Conservation (phyloP, 2,888 invertebrate species). For the Deilephila porcellus region DNA sequence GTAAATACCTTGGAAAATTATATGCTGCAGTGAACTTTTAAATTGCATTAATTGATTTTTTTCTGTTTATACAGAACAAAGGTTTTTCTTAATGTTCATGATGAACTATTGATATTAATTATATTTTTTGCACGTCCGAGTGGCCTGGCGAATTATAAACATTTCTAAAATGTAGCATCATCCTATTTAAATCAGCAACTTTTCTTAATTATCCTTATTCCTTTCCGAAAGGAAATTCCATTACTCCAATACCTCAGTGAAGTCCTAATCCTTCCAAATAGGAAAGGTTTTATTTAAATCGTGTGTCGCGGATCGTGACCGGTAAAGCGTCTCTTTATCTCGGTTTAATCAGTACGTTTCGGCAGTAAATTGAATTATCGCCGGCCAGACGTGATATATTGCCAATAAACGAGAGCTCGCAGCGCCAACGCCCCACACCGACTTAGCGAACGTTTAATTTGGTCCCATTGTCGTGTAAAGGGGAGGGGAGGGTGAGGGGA, state of each 20-base stretch:
- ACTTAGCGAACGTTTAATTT: slow-evolving; percentile 29
- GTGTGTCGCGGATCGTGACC: neutral
- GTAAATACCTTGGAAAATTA: too few relatives aligned
- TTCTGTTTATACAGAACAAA: too few relatives aligned
- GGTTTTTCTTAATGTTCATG: too few relatives aligned
- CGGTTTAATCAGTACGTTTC: slow-evolving; percentile 32
- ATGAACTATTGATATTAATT: too few relatives aligned
- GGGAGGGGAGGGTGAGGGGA: neutral
- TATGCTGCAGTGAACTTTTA: too few relatives aligned
- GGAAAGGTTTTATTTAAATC: slow-evolving; percentile 19
- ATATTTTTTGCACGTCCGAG: too few relatives aligned
- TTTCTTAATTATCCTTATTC: neutral
- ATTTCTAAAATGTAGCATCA: too few relatives aligned
- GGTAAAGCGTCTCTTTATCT: slow-evolving; percentile 28
- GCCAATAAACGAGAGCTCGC: slow-evolving; percentile 28
- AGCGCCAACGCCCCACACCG: neutral
- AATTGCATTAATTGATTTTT: too few relatives aligned
- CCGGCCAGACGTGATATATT: slow-evolving; percentile 30
- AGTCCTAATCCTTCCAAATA: neutral
- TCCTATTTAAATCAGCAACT: too few relatives aligned
- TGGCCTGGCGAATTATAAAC: too few relatives aligned
- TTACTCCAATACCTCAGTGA: slow-evolving; percentile 3
- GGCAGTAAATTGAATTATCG: slow-evolving; percentile 32
- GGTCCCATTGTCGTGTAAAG: slow-evolving; percentile 14
- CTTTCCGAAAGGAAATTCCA: neutral